Percentiles rank a stretch among this genome's conserved stretches.
Conservation (phyloP, 2,888 invertebrate genomes). For the Aphidius colemani region DNA sequence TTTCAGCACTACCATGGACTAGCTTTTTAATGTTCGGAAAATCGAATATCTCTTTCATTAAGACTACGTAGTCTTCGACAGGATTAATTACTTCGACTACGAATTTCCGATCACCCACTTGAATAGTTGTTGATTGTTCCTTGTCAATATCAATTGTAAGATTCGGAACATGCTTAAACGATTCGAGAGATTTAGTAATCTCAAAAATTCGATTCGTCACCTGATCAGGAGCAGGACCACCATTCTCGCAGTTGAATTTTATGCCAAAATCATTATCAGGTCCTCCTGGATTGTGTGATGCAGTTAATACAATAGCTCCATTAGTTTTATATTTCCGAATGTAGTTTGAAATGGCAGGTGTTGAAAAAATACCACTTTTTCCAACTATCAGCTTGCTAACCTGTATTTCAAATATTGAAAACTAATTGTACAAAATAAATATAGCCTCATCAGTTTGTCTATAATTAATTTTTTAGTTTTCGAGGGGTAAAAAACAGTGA, state of each 20-base stretch:
- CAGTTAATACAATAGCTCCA: constrained; percentile 96
- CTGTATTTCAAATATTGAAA: constrained; percentile 58
- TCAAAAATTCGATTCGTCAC: constrained; percentile 89
- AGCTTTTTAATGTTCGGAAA: constrained; percentile 78
- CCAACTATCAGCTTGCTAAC: constrained; percentile 86
- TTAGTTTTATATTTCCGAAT: constrained; percentile 86
- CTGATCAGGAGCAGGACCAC: constrained; percentile 93
- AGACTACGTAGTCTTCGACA: constrained; percentile 82
- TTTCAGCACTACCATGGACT: constrained; percentile 70
- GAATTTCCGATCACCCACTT: constrained; percentile 76
- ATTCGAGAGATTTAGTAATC: constrained; percentile 75
- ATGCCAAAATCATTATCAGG: constrained; percentile 98
- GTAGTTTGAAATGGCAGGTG: constrained; percentile 94
- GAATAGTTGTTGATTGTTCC: constrained; percentile 62
- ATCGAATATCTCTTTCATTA: constrained; percentile 98
- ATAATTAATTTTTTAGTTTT: too few relatives aligned
- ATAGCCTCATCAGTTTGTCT: too few relatives aligned
- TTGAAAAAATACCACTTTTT: constrained; percentile 93
- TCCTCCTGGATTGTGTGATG: constrained; percentile 99
- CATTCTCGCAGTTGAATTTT: constrained; percentile 97
- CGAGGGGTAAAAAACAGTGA: too few relatives aligned
- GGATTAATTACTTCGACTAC: constrained; percentile 89
- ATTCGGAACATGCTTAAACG: constrained; percentile 81
- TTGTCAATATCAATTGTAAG: constrained; percentile 77
- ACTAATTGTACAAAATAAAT: too few relatives aligned